A percentile compares a stretch with the other conserved stretches of the same genome.
Conservation (phyloP, 2,888 invertebrate genomes). For the Falcaria lacertinaria region DNA sequence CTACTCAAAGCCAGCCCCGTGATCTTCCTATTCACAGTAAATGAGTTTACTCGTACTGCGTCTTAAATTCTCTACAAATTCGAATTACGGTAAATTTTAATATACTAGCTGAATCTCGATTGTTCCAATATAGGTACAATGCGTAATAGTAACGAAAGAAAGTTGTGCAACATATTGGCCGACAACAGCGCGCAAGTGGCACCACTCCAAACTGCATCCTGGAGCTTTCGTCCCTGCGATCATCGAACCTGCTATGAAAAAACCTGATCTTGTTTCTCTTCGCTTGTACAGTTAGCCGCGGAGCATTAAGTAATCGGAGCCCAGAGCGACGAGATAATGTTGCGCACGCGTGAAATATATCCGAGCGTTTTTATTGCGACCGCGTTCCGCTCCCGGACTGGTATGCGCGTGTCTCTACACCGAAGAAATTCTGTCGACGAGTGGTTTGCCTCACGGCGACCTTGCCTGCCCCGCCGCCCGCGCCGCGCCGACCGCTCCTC, state of each 20-base stretch:
- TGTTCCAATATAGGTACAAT: background rate
- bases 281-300: conserved; percentile 70
- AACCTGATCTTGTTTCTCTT: conserved; percentile 72
- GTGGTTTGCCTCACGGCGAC: conserved; percentile 78
- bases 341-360: conserved; percentile 79
- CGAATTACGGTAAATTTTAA: too few relatives aligned
- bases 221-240: conserved; percentile 51
- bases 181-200: conserved; percentile 13
- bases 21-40: too few relatives aligned
- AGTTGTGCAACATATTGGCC: conserved; percentile 5
- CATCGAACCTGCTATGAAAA: conserved; percentile 69
- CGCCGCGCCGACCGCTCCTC: conserved; percentile 32
- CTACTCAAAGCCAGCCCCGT: too few relatives aligned
- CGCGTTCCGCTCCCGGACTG: conserved; percentile 66
- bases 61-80: too few relatives aligned
- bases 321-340: conserved; percentile 74
- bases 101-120: too few relatives aligned
- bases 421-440: conserved; percentile 73
- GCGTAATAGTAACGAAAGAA: background rate
- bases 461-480: conserved; percentile 48
- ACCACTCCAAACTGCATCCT: conserved; percentile 41
- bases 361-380: conserved; percentile 73
- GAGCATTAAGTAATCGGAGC: conserved; percentile 76
- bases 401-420: conserved; percentile 65
- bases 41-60: too few relatives aligned